A percentile compares a stretch with the other conserved stretches of the same genome.
Evolutionary conservation across 2,113 vertebrate genomes (phyloP).

Genomic region (Sciurus niger): DNA sequence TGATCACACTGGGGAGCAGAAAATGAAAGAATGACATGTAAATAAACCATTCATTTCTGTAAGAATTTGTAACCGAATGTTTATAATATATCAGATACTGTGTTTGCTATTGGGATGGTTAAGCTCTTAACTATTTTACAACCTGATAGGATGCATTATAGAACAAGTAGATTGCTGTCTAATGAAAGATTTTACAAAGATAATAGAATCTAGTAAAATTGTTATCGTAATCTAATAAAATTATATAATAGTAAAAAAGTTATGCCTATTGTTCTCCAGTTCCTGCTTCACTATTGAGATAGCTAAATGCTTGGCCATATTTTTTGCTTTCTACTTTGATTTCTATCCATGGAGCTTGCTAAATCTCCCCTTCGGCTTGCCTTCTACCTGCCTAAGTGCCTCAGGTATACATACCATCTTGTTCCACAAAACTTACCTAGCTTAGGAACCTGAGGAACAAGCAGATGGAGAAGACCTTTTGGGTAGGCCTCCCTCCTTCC

Average conservation of each 20-base stretch:
- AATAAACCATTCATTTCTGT: neutral
- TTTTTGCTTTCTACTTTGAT: conserved; percentile 19
- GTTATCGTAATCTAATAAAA: no score
- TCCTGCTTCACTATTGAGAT: neutral
- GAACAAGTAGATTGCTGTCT: neutral
- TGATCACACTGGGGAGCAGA: neutral
- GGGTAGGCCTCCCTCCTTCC: neutral
- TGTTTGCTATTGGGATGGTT: neutral
- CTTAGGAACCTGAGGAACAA: neutral
- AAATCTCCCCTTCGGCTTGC: neutral
- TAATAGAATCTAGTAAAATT: neutral
- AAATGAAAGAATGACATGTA: neutral
- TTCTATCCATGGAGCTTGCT: neutral
- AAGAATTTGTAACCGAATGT: neutral
- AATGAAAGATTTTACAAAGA: neutral
- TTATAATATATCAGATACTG: neutral
- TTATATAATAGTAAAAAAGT: neutral
- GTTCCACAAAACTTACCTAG: neutral
- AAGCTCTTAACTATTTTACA: neutral
- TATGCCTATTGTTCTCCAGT: neutral
- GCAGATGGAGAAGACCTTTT: neutral
- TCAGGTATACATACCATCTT: neutral
- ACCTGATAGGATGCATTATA: neutral
- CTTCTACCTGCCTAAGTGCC: neutral
- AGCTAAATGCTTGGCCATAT: neutral